These are phyloP conservation scores for Sesamia inferens DNA, from an alignment of 2,888 invertebrate species.

Conservation along the genomic window DNA sequence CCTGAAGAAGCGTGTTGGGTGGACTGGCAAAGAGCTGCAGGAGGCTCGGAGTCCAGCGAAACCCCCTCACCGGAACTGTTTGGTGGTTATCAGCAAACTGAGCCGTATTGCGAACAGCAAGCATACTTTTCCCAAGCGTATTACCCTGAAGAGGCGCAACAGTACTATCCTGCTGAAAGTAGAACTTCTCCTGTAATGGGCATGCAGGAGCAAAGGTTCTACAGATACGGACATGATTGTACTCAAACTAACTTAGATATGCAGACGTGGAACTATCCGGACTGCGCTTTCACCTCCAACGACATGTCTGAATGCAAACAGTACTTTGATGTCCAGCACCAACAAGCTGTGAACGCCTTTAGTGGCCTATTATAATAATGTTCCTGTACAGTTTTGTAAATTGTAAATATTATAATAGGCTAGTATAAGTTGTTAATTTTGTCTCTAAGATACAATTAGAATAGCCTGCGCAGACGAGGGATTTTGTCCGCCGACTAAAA, in stretches of 20 bases:
- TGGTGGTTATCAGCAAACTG: constrained; percentile 82
- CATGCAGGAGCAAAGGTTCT: constrained; percentile 81
- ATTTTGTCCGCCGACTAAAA: too few relatives aligned
- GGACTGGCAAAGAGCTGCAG: constrained; percentile 88
- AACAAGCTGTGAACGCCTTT: constrained; percentile 79
- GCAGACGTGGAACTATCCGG: constrained; percentile 82
- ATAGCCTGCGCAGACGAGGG: constrained; percentile 13
- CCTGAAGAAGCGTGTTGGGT: constrained; percentile 90
- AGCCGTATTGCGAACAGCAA: constrained; percentile 84
- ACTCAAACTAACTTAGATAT: constrained; percentile 77
- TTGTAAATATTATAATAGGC: constrained; percentile 70
- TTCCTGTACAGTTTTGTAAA: constrained; percentile 73
- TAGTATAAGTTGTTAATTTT: constrained; percentile 61
- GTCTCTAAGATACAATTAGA: constrained; percentile 57
- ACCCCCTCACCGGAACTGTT: constrained; percentile 90
- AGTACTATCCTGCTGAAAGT: constrained; percentile 81
- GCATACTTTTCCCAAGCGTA: constrained; percentile 79
- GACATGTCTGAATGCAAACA: constrained; percentile 80
- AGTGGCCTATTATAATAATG: constrained; percentile 80
- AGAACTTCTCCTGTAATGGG: constrained; percentile 82
- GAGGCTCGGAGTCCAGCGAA: constrained; percentile 88
- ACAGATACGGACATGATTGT: constrained; percentile 82
- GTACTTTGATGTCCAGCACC: constrained; percentile 80
- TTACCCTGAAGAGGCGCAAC: constrained; percentile 85
- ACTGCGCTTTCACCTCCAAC: constrained; percentile 80